Evolutionary conservation across 2,113 vertebrate genomes (phyloP).

Genomic region (Channa argus): DNA sequence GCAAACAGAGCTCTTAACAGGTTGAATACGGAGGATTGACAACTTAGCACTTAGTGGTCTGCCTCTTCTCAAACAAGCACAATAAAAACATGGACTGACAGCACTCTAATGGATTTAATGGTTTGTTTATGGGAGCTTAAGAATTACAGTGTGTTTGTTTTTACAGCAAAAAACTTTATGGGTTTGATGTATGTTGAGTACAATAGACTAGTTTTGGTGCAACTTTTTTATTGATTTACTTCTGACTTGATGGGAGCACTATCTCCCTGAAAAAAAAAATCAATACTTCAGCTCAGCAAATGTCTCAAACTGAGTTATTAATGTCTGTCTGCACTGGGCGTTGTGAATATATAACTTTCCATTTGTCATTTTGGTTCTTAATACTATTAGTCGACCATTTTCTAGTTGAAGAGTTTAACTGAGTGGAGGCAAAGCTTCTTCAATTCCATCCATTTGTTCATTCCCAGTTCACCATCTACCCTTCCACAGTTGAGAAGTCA

Average conservation of each 20-base stretch:
- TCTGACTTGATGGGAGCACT: slow-evolving; percentile 18
- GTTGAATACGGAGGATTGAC: background rate
- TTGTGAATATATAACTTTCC: slow-evolving; percentile 37
- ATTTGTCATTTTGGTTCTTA: slow-evolving; percentile 45
- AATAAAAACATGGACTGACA: background rate
- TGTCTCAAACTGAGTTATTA: slow-evolving; percentile 48
- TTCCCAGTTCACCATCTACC: slow-evolving; percentile 24
- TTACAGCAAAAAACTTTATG: background rate
- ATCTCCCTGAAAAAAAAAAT: slow-evolving; percentile 36
- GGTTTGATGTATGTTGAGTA: background rate
- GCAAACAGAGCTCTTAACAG: slow-evolving; percentile 13
- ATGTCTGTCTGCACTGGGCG: slow-evolving; percentile 30
- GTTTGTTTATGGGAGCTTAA: background rate
- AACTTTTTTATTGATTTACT: slow-evolving; percentile 26
- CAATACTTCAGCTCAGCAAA: slow-evolving; percentile 48
- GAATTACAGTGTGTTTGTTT: background rate
- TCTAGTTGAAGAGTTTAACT: slow-evolving; percentile 45
- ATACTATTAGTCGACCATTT: slow-evolving; percentile 38
- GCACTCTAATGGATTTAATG: slow-evolving; percentile 6
- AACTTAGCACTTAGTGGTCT: slow-evolving; percentile 10
- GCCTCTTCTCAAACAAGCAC: slow-evolving; percentile 2
- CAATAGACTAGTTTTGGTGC: slow-evolving; percentile 19
- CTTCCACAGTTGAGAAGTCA: slow-evolving; percentile 29
- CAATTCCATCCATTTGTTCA: slow-evolving; percentile 36
- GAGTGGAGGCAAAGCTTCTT: slow-evolving; percentile 39